These are phyloP conservation scores for Danio tinwini DNA, from an alignment of 2,797 vertebrate genomes.

Conservation along the genomic window DNA sequence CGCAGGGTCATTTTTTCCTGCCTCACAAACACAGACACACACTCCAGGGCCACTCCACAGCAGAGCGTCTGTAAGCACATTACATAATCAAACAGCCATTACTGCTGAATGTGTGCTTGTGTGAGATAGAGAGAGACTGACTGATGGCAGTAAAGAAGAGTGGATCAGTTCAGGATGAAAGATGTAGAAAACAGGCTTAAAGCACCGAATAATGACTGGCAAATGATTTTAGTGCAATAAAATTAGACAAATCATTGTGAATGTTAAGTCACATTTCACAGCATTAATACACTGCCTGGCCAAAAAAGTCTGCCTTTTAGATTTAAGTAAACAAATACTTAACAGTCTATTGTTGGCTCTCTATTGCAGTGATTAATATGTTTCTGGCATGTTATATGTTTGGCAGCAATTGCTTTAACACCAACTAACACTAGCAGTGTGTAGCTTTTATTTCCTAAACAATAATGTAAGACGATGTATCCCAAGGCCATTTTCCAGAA, in stretches of 20 bases:
- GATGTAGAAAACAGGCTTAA: constrained; percentile 24
- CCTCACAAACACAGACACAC: constrained; percentile 18
- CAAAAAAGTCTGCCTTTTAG: no score
- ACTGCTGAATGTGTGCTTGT: constrained; percentile 41
- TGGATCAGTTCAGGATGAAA: constrained; percentile 29
- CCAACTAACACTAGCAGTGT: no score
- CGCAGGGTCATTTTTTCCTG: constrained; percentile 38
- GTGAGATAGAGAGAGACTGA: constrained; percentile 38
- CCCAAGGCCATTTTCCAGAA: no score
- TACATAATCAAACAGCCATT: constrained; percentile 51
- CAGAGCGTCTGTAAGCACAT: constrained; percentile 43
- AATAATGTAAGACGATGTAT: no score
- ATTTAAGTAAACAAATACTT: no score
- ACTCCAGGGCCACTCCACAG: constrained; percentile 40
- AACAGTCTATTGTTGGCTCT: no score
- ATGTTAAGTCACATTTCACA: not conserved
- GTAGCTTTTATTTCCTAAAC: no score
- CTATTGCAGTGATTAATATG: no score
- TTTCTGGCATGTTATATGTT: no score
- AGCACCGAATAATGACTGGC: not conserved
- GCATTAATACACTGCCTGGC: not conserved
- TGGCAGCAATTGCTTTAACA: no score
- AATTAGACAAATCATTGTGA: not conserved
- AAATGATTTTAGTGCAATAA: not conserved
- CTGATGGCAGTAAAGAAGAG: constrained; percentile 30